Evolutionary conservation across 2,113 vertebrate species (phyloP).

Genomic region (Dasyurus viverrinus): DNA sequence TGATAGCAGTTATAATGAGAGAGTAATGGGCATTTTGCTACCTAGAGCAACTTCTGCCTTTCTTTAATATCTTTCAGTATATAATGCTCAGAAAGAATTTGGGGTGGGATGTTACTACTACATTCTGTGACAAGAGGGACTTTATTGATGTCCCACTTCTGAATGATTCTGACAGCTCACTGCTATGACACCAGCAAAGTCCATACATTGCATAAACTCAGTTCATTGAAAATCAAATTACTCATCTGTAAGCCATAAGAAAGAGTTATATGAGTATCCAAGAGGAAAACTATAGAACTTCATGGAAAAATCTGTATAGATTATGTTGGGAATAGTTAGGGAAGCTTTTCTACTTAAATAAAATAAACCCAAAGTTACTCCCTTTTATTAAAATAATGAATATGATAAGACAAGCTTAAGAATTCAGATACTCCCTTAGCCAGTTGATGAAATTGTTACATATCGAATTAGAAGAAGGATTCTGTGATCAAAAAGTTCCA

Average conservation of each 20-base stretch:
- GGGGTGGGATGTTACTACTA: background rate
- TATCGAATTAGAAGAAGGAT: background rate
- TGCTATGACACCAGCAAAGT: background rate
- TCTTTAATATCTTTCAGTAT: background rate
- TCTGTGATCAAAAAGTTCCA: background rate
- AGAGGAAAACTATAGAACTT: background rate
- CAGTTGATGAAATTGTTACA: background rate
- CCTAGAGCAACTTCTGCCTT: background rate
- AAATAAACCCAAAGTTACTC: background rate
- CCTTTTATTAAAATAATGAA: background rate
- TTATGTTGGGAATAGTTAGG: background rate
- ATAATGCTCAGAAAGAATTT: background rate
- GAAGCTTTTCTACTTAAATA: background rate
- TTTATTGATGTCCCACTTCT: background rate
- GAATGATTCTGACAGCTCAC: background rate
- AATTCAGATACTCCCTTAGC: background rate
- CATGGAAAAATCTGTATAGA: background rate
- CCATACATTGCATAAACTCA: background rate
- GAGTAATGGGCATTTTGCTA: background rate
- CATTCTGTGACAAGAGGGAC: background rate
- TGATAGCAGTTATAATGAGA: background rate
- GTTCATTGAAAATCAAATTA: background rate
- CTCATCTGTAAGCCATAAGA: background rate
- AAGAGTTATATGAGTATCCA: background rate
- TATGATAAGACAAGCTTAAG: background rate